Percentiles rank a stretch among this genome's conserved stretches.
Conservation (phyloP, 2,797 vertebrate species). For the Clarias platycephalus region DNA sequence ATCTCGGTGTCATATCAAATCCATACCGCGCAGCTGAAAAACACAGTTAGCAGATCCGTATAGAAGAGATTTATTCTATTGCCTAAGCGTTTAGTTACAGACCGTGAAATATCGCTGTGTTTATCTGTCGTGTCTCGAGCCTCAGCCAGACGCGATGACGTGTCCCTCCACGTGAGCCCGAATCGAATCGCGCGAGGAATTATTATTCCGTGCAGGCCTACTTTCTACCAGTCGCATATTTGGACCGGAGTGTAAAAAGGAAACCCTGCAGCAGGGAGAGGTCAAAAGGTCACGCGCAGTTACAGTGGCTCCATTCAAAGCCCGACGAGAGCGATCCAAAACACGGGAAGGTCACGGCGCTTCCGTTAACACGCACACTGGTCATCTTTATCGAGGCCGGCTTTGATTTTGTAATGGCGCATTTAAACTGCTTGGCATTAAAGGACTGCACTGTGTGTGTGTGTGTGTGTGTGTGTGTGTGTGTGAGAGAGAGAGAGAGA, state of each 20-base stretch:
- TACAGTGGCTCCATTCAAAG: slow-evolving; percentile 61
- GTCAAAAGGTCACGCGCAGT: slow-evolving; percentile 51
- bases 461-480: slow-evolving; percentile 33
- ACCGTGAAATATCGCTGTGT: background rate
- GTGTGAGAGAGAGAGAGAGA: slow-evolving; percentile 12
- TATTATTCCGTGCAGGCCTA: slow-evolving; percentile 49
- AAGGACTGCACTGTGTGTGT: slow-evolving; percentile 51
- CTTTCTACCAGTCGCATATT: slow-evolving; percentile 49
- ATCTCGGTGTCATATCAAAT: background rate
- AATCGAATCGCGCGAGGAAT: slow-evolving; percentile 23
- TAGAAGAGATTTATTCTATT: background rate
- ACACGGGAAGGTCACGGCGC: slow-evolving; percentile 57
- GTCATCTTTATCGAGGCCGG: slow-evolving; percentile 58
- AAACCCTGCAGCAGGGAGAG: slow-evolving; percentile 53
- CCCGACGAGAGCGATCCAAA: slow-evolving; percentile 49
- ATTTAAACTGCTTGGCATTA: slow-evolving; percentile 54
- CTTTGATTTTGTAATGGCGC: slow-evolving; percentile 63
- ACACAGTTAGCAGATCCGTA: background rate
- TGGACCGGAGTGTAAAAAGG: slow-evolving; percentile 57
- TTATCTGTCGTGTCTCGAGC: background rate
- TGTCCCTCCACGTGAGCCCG: background rate
- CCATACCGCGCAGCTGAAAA: background rate
- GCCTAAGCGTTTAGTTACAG: background rate
- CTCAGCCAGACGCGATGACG: background rate
- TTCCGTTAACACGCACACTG: slow-evolving; percentile 63